Evolutionary conservation across 2,888 invertebrate genomes (phyloP), one percentile per base, ranked within the genome.

Genomic region (Agelastica alni): DNA sequence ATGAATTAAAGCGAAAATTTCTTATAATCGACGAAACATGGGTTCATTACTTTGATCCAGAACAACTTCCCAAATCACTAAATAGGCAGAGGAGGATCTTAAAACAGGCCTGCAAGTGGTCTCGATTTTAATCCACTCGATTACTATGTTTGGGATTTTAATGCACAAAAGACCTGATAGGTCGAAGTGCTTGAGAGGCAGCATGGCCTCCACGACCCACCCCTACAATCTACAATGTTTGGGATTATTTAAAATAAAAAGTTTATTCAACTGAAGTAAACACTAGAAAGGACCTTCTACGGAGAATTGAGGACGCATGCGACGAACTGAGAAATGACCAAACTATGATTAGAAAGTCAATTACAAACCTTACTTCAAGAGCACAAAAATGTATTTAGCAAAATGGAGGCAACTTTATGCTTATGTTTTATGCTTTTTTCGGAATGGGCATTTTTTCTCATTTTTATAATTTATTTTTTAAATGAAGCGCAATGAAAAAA

Each of bases 191-290:
- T n/a, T n/a, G n/a, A n/a, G n/a, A n/a, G n/a, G n/a, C n/a, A n/a
- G n/a, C n/a, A n/a, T n/a, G n/a, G n/a, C n/a, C n/a, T n/a, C n/a
- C n/a, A n/a, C n/a, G n/a, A n/a, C n/a, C n/a, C n/a, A n/a, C n/a
- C n/a, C n/a, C n/a, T n/a, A n/a, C n/a, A n/a, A n/a, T n/a, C n/a
- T n/a, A n/a, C n/a, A n/a, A n/a, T n/a, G n/a, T n/a, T n/a, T n/a
- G 20, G 39, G 16, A n/a, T 18, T 39, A 39, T 16, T 39, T 18
- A 18, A 39, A 39, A 39, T 39, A 17, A 3, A 39, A 39, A 30
- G 20, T 39, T 16, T 18, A 39, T 39, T 39, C 39, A 39, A 39
- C 20, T 39, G 39, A 39, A 39, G 9, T 18, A 18, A 39, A 39
- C 17, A 39, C n/a, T n/a, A n/a, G n/a, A n/a, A n/a, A n/a, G n/a